A percentile compares a stretch with the other conserved stretches of the same genome.
Conservation (phyloP, 2,797 vertebrate species). For the Lagorchestes hirsutus region DNA sequence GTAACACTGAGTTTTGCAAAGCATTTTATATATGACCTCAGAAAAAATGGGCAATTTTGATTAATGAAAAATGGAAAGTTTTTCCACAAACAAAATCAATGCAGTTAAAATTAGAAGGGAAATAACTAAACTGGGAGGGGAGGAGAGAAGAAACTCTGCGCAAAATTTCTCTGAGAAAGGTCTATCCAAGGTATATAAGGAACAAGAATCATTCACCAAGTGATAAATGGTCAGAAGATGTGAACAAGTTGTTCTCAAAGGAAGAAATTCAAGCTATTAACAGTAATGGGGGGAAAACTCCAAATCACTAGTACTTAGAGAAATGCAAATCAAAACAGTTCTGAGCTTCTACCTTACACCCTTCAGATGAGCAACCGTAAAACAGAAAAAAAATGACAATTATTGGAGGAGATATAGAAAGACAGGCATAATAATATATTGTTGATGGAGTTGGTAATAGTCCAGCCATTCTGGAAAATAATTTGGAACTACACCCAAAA, state of each 20-base stretch:
- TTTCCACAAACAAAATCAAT: background rate
- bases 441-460: background rate
- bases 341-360: background rate
- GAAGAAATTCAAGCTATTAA: background rate
- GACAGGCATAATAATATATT: background rate
- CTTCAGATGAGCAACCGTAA: background rate
- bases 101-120: background rate
- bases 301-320: background rate
- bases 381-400: background rate
- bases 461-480: background rate
- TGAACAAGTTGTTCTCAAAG: background rate
- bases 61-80: background rate
- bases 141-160: background rate
- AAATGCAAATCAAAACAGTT: background rate
- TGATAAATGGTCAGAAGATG: background rate
- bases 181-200: background rate
- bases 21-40: background rate
- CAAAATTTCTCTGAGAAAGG: background rate
- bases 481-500: background rate
- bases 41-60: background rate
- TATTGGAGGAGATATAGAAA: background rate
- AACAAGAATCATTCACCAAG: background rate
- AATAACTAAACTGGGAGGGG: background rate
- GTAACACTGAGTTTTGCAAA: background rate
- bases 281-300: background rate